Evolutionary conservation across 2,797 vertebrate genomes (phyloP).

Genomic region (Amphiprion clarkii): DNA sequence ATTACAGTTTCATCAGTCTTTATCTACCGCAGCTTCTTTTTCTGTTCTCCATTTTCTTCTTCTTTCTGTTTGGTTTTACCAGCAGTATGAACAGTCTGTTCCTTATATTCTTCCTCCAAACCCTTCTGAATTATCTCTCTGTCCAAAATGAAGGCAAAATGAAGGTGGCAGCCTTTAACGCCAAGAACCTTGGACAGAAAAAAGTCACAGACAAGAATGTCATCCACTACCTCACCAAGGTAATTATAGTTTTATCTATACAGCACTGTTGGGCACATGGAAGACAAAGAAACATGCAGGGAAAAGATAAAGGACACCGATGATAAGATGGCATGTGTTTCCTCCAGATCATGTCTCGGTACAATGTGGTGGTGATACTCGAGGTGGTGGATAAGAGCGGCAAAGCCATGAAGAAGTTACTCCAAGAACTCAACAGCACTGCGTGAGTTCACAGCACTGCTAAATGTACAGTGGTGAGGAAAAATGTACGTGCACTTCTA

Average conservation of each 20-base stretch:
- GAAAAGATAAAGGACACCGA: too few relatives aligned
- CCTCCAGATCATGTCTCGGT: constrained; percentile 77
- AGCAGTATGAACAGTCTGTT: too few relatives aligned
- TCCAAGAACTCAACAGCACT: constrained; percentile 69
- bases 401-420: constrained; percentile 65
- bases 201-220: constrained; percentile 65
- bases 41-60: too few relatives aligned
- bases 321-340: background rate
- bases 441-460: constrained; percentile 37
- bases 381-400: constrained; percentile 79
- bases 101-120: too few relatives aligned
- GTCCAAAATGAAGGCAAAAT: constrained; percentile 38
- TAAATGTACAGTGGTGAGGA: too few relatives aligned
- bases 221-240: constrained; percentile 58
- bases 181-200: constrained; percentile 61
- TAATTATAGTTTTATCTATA: constrained; percentile 5
- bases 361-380: constrained; percentile 77
- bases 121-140: too few relatives aligned
- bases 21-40: too few relatives aligned
- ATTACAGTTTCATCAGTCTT: too few relatives aligned
- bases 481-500: too few relatives aligned
- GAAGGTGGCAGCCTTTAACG: constrained; percentile 80
- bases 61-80: too few relatives aligned
- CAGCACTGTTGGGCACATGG: too few relatives aligned
- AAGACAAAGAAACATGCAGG: too few relatives aligned